phyloP scores from a whole-genome alignment of 2,888 invertebrate genomes.

The Neria commutata region DNA sequence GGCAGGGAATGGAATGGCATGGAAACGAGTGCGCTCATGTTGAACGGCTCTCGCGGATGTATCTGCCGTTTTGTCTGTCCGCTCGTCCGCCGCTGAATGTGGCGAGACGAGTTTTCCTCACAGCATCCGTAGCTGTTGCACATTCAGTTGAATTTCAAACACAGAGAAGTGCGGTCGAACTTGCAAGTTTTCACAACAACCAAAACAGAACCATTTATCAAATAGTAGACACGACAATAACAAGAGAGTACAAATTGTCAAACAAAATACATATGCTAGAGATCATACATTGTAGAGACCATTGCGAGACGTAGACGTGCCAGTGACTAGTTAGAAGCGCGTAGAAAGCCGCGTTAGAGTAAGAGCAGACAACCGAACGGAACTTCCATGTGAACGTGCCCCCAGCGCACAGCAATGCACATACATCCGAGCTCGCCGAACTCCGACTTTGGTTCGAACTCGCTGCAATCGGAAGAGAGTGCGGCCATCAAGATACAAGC shows the following conservation, averaged over 20 bases:
- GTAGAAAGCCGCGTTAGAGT: background rate
- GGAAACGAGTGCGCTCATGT: background rate
- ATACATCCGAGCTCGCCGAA: constrained; percentile 62
- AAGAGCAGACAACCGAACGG: background rate
- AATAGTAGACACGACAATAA: no score
- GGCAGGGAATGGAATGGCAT: background rate
- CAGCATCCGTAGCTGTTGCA: constrained; percentile 17
- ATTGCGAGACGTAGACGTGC: no score
- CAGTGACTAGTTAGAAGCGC: no score
- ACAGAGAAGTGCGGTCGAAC: constrained; percentile 21
- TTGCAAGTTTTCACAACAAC: background rate
- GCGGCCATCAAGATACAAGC: constrained; percentile 67
- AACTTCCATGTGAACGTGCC: constrained; percentile 1
- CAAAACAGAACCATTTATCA: constrained; percentile 1
- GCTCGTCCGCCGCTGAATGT: background rate
- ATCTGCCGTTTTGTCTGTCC: background rate
- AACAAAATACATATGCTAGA: no score
- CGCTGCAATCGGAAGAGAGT: constrained; percentile 54
- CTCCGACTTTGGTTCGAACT: constrained; percentile 47
- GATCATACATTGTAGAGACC: no score
- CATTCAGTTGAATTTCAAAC: constrained; percentile 31
- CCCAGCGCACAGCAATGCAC: constrained; percentile 55
- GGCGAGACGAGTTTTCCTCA: constrained; percentile 10
- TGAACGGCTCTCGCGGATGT: background rate
- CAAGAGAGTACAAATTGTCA: no score